These are phyloP conservation scores for Anguilla marmorata DNA, from an alignment of 2,797 vertebrate species.

Conservation along the genomic window DNA sequence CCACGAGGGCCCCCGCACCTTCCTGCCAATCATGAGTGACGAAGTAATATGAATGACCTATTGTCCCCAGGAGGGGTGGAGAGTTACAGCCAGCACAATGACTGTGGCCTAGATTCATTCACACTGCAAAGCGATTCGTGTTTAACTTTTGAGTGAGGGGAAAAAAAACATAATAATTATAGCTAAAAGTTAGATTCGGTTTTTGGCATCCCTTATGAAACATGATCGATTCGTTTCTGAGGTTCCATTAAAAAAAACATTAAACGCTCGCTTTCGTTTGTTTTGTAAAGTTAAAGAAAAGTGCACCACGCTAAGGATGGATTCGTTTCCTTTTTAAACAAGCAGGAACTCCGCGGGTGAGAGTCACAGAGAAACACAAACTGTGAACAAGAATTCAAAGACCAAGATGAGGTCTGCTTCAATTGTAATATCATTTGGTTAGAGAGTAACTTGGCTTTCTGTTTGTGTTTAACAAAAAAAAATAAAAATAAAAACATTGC, in stretches of 20 bases:
- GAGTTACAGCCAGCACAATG: slow-evolving; percentile 28
- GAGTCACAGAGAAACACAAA: not conserved
- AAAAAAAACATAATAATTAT: slow-evolving; percentile 9
- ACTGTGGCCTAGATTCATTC: slow-evolving; percentile 9
- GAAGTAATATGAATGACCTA: slow-evolving; percentile 54
- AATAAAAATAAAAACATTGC: not conserved
- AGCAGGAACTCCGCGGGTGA: not conserved
- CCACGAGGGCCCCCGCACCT: slow-evolving; percentile 47
- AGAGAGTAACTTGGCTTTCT: not conserved
- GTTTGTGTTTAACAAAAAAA: not conserved
- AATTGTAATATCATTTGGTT: not conserved
- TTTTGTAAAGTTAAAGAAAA: not conserved
- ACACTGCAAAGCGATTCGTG: slow-evolving; percentile 22
- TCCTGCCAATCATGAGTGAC: slow-evolving; percentile 45
- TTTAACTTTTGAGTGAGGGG: not conserved
- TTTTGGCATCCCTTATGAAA: slow-evolving; percentile 43
- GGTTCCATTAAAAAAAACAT: slow-evolving; percentile 25
- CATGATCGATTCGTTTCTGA: not conserved
- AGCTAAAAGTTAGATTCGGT: slow-evolving; percentile 35
- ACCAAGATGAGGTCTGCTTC: not conserved
- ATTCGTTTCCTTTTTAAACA: not conserved
- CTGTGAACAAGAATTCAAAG: not conserved
- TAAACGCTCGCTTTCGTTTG: slow-evolving; percentile 42
- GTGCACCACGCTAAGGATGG: not conserved
- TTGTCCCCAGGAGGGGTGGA: slow-evolving; percentile 46